Conservation (phyloP, 2,797 vertebrate species). For the Potorous gilbertii region DNA sequence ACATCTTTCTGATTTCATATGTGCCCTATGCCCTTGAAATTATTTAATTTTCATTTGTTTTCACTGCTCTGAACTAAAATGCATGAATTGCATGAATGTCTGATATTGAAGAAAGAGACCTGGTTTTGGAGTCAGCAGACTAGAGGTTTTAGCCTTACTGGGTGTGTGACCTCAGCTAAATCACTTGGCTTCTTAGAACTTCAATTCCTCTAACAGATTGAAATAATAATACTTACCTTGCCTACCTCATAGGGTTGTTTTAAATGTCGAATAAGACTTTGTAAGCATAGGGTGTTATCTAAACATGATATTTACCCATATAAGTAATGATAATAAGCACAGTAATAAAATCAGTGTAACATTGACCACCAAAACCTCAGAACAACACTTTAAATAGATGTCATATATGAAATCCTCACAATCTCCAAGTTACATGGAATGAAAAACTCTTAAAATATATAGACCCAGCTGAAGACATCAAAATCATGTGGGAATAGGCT, state of each 20-base stretch:
- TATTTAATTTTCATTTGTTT: slow-evolving; percentile 49
- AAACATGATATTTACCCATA: not conserved
- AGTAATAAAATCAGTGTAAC: not conserved
- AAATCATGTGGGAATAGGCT: not conserved
- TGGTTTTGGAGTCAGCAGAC: not conserved
- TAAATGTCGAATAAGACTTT: not conserved
- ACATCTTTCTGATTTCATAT: not conserved
- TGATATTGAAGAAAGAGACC: slow-evolving; percentile 18
- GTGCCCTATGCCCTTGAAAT: slow-evolving; percentile 19
- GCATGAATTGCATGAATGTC: not conserved
- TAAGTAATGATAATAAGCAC: not conserved
- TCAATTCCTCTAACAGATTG: not conserved
- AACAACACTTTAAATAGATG: not conserved
- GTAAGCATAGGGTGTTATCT: not conserved
- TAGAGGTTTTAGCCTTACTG: not conserved
- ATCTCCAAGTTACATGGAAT: not conserved
- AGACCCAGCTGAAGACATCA: not conserved
- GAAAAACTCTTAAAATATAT: not conserved
- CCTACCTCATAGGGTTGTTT: not conserved
- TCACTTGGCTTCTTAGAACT: not conserved
- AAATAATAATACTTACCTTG: not conserved
- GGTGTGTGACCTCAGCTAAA: not conserved
- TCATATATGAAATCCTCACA: not conserved
- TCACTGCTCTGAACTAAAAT: slow-evolving; percentile 28
- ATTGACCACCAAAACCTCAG: not conserved